Conservation (phyloP, 2,888 invertebrate species). For the Hedychridium roseum region DNA sequence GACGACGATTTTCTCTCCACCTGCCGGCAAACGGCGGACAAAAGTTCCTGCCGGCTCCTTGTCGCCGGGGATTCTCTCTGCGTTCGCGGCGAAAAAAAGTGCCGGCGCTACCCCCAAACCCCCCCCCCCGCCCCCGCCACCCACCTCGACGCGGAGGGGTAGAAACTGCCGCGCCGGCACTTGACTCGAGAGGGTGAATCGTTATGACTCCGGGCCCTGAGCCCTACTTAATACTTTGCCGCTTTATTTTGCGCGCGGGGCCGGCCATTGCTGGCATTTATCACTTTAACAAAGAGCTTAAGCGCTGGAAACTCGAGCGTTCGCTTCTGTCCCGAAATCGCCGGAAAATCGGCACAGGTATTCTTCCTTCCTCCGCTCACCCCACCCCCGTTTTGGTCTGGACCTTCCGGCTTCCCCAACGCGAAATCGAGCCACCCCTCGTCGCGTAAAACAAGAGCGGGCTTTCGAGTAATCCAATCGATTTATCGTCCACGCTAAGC, state of each 20-base stretch:
- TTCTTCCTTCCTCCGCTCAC: too few relatives aligned
- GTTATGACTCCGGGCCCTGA: constrained; percentile 48
- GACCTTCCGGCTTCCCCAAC: too few relatives aligned
- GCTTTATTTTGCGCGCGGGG: constrained; percentile 47
- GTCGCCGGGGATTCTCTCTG: constrained; percentile 22
- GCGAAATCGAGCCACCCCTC: too few relatives aligned
- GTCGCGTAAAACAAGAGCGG: too few relatives aligned
- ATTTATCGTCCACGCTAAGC: constrained; percentile 48
- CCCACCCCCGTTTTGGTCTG: too few relatives aligned
- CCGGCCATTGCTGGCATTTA: constrained; percentile 40
- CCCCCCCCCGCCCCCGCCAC: not conserved
- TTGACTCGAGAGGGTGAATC: constrained; percentile 54
- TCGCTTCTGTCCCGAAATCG: too few relatives aligned
- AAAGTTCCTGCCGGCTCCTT: constrained; percentile 41
- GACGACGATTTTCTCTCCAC: constrained; percentile 6
- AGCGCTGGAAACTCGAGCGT: constrained; percentile 21
- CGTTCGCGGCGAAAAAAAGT: not conserved
- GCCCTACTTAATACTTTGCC: constrained; percentile 51
- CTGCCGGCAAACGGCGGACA: constrained; percentile 39
- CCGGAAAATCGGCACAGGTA: too few relatives aligned
- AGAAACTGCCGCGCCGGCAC: constrained; percentile 34
- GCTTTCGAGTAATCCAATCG: constrained; percentile 50
- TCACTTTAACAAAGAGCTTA: constrained; percentile 42
- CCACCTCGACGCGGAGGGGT: constrained; percentile 2
- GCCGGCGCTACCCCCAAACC: not conserved